These are phyloP conservation scores for Drosophila pachea DNA, from an alignment of 1,140 invertebrate genomes.

Conservation along the genomic window DNA sequence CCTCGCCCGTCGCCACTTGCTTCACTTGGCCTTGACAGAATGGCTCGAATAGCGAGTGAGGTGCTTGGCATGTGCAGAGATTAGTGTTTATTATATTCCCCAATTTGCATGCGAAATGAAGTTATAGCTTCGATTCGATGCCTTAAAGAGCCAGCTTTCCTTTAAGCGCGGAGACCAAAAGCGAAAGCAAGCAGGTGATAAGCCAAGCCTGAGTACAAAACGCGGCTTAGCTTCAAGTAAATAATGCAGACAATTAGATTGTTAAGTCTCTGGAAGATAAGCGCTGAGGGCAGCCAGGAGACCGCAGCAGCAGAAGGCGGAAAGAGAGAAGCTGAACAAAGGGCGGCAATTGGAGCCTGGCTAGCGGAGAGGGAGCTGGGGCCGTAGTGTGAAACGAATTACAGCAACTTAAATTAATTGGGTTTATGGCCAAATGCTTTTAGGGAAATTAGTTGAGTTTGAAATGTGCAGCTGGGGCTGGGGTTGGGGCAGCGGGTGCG, in stretches of 20 bases:
- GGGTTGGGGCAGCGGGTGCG: no score
- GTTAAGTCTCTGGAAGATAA: neutral
- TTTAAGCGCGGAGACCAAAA: no score
- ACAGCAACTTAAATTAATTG: conserved; percentile 75
- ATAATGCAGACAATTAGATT: neutral
- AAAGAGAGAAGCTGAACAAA: conserved; percentile 11
- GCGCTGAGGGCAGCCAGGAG: conserved; percentile 15
- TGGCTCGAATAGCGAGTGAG: no score
- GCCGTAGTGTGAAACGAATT: conserved; percentile 61
- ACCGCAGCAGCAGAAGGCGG: neutral
- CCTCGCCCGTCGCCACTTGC: neutral
- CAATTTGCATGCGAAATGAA: neutral
- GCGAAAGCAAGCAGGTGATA: neutral
- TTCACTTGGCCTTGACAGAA: neutral
- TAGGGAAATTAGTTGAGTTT: conserved; percentile 71
- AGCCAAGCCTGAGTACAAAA: neutral
- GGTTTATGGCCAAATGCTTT: conserved; percentile 76
- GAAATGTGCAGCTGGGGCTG: conserved; percentile 32
- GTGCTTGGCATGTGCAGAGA: no score
- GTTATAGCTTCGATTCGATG: neutral
- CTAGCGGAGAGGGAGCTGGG: neutral
- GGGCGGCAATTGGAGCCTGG: neutral
- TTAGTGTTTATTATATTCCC: no score
- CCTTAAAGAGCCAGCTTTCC: no score
- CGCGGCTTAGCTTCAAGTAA: neutral